Base-by-base conservation (phyloP, 1,140 invertebrate genomes). In the Yoshiicerus persimilis region DNA sequence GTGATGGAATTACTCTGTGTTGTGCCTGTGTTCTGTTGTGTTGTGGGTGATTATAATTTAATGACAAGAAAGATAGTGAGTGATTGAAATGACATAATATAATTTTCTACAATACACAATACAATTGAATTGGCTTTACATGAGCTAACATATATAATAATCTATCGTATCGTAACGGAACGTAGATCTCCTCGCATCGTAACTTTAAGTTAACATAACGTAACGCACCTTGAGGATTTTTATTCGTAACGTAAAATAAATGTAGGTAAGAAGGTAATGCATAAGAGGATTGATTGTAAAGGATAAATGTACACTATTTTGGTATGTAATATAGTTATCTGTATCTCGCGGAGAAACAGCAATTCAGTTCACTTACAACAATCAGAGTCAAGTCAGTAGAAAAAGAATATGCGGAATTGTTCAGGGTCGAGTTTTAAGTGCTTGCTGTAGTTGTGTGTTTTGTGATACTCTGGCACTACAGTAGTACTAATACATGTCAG, bases 351-450 rank as follows among this genome's bases (percentile, higher is more conserved):
- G 41, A 47, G 30, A 70, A 30, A 70, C 66, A 25, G 66, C 30
- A 70, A 30, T 70, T 70, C 66, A 70, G 30, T 70, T 70, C 66
- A 70, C 47, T 56, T 56, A 56, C 47, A 56, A 56, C 47, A 56
- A 56, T 56, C 20, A n/a, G 47, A 56, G 47, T 56, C 47, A 56
- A 56, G 27, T 70, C 34, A 80, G 75, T 38, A n/a, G 32, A 56
- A 77, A 38, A 70, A 83, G 70, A 83, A 84, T 84, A 88, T 88
- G 87, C 87, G 87, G 87, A 88, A 88, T 88, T 86, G 87, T 62
- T 88, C 87, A 88, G 84, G 87, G 87, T 88, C 87, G 64, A 70
- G 75, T 88, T 85, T 62, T 38, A 66, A 64, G 62, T 64, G 84
- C 30, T 47, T 38, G 39, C n/a, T 47, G 39, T 56, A 9, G 41